Conservation (phyloP, 2,113 vertebrate genomes). For the Lathamus discolor region DNA sequence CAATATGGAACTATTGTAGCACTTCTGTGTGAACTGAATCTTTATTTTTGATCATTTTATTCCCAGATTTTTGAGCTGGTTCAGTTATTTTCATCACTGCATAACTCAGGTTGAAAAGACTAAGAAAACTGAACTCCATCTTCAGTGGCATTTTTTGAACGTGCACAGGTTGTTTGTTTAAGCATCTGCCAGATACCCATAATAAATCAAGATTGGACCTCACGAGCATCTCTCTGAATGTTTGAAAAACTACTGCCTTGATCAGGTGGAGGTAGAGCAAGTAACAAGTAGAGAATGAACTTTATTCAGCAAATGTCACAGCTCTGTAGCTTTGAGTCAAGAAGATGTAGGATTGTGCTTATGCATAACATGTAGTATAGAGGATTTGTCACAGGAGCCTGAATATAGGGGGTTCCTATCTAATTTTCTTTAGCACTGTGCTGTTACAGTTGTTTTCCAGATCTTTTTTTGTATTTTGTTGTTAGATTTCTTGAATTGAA, state of each 20-base stretch:
- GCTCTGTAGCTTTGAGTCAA: neutral
- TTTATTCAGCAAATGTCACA: neutral
- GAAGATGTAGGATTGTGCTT: neutral
- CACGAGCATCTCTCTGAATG: neutral
- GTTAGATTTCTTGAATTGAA: neutral
- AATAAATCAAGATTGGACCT: neutral
- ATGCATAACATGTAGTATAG: neutral
- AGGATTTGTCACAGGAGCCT: neutral
- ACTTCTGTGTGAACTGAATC: neutral
- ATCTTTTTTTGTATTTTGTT: neutral
- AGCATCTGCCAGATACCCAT: neutral
- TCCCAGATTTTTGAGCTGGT: neutral
- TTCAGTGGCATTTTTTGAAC: neutral
- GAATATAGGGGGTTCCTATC: neutral
- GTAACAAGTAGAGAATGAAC: neutral
- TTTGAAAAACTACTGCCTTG: neutral
- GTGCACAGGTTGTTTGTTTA: neutral
- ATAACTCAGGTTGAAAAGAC: neutral
- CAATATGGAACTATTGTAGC: slow-evolving; percentile 3
- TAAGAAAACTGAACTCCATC: neutral
- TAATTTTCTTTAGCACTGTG: neutral
- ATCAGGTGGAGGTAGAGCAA: neutral
- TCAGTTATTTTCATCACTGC: neutral
- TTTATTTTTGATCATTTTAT: slow-evolving; percentile 28
- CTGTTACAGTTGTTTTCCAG: neutral